A percentile compares a stretch with the other conserved stretches of the same genome.
Evolutionary conservation across 2,888 invertebrate species (phyloP).

Genomic region (Drymonia ruficornis): DNA sequence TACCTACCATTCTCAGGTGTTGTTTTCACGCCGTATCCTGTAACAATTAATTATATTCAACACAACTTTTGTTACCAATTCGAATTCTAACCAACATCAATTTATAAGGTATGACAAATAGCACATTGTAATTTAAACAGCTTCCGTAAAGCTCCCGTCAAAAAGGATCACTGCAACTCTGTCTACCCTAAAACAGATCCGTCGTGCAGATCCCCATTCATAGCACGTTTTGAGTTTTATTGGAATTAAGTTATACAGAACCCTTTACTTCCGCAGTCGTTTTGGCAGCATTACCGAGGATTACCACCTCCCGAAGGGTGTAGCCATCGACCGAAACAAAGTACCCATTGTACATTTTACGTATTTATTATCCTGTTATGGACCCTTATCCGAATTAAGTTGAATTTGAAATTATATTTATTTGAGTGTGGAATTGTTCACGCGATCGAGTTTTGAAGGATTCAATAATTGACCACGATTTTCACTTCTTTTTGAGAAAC

Average conservation of each 20-base stretch:
- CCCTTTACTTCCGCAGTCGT: slow-evolving; percentile 72
- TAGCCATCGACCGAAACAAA: slow-evolving; percentile 40
- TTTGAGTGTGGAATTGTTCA: slow-evolving; percentile 13
- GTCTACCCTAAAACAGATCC: slow-evolving; percentile 36
- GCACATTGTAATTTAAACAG: neutral
- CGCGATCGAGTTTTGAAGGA: neutral
- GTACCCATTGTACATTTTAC: slow-evolving; percentile 45
- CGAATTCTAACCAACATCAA: neutral
- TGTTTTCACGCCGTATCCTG: too few relatives aligned
- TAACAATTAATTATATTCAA: too few relatives aligned
- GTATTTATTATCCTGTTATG: slow-evolving; percentile 33
- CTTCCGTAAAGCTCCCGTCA: slow-evolving; percentile 6
- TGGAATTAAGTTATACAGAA: slow-evolving; percentile 76
- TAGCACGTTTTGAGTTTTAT: slow-evolving; percentile 77
- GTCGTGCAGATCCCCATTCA: slow-evolving; percentile 56
- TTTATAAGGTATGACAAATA: slow-evolving; percentile 1
- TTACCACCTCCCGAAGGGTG: slow-evolving; percentile 60
- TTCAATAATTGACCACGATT: neutral
- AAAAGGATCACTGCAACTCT: slow-evolving; percentile 29
- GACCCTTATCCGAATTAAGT: slow-evolving; percentile 43
- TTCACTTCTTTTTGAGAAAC: too few relatives aligned
- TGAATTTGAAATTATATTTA: slow-evolving; percentile 37
- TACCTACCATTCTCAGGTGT: too few relatives aligned
- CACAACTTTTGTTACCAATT: too few relatives aligned
- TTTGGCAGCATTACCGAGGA: slow-evolving; percentile 68